These are phyloP conservation scores for Erythrolamprus reginae DNA, from an alignment of 2,113 vertebrate species.

Conservation along the genomic window DNA sequence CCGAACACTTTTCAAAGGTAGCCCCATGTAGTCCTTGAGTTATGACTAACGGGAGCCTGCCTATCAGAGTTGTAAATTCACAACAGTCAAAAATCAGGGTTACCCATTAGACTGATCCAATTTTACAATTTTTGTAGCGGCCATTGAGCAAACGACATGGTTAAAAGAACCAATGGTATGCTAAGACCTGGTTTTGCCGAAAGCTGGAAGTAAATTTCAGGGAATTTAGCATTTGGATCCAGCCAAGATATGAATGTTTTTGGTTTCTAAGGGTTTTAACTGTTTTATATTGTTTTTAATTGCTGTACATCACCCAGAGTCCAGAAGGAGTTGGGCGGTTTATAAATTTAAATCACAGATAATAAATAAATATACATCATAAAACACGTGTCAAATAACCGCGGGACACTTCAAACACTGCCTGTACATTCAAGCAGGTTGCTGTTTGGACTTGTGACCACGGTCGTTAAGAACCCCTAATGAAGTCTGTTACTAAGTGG, in stretches of 20 bases:
- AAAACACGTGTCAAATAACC: neutral
- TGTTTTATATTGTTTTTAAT: no score
- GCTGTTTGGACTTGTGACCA: neutral
- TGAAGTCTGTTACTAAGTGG: neutral
- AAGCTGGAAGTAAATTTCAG: neutral
- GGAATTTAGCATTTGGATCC: no score
- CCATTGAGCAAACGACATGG: neutral
- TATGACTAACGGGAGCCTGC: neutral
- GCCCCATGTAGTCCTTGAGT: neutral
- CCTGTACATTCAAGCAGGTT: neutral
- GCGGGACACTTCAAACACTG: neutral
- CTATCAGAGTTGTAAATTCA: neutral
- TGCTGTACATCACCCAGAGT: no score
- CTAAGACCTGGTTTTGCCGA: neutral
- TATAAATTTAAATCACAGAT: no score
- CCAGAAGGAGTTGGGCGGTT: no score
- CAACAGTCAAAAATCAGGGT: neutral
- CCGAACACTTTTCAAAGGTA: no score
- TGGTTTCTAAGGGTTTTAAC: no score
- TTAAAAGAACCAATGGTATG: neutral
- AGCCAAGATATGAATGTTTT: no score
- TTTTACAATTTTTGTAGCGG: neutral
- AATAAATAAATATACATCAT: no score
- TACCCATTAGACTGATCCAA: fast-evolving
- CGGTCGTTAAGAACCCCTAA: no score